A percentile compares a stretch with the other conserved stretches of the same genome.
Conservation (phyloP, 2,888 invertebrate genomes). For the Xiphydria camelus region DNA sequence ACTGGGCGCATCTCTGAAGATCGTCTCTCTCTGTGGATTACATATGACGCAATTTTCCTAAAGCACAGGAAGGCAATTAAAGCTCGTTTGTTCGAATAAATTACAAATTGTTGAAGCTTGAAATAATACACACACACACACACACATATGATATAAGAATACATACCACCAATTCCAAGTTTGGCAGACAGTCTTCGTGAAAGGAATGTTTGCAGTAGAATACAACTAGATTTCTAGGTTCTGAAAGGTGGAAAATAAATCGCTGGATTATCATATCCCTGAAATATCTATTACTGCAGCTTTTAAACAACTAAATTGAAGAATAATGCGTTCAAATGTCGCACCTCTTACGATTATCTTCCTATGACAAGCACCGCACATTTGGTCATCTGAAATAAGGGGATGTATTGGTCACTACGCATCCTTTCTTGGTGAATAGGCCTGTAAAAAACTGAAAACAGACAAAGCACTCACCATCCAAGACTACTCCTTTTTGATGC, state of each 20-base stretch:
- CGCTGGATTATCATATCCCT: slow-evolving; percentile 9
- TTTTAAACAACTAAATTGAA: slow-evolving; percentile 10
- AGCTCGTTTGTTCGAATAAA: neutral
- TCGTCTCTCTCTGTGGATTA: slow-evolving; percentile 55
- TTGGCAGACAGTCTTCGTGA: slow-evolving; percentile 81
- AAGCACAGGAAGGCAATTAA: slow-evolving; percentile 30
- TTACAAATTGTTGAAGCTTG: slow-evolving; percentile 3
- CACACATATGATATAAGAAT: slow-evolving; percentile 5
- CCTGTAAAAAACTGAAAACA: neutral
- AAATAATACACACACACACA: slow-evolving; percentile 10
- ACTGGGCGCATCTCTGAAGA: slow-evolving; percentile 13
- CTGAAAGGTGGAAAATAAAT: slow-evolving; percentile 55
- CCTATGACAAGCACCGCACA: slow-evolving; percentile 80
- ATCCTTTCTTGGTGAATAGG: neutral
- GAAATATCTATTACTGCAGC: slow-evolving; percentile 9
- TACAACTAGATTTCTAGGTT: slow-evolving; percentile 74
- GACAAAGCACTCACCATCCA: slow-evolving; percentile 57
- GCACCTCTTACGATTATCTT: slow-evolving; percentile 74
- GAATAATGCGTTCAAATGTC: slow-evolving; percentile 22
- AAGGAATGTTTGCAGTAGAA: slow-evolving; percentile 91
- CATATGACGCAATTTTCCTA: slow-evolving; percentile 63
- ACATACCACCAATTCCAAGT: slow-evolving; percentile 50
- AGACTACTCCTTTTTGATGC: slow-evolving; percentile 78
- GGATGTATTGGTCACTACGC: slow-evolving; percentile 3
- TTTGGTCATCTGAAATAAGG: slow-evolving; percentile 71